phyloP scores from a whole-genome alignment of 2,113 vertebrate genomes.

The Toxotes chatareus region DNA sequence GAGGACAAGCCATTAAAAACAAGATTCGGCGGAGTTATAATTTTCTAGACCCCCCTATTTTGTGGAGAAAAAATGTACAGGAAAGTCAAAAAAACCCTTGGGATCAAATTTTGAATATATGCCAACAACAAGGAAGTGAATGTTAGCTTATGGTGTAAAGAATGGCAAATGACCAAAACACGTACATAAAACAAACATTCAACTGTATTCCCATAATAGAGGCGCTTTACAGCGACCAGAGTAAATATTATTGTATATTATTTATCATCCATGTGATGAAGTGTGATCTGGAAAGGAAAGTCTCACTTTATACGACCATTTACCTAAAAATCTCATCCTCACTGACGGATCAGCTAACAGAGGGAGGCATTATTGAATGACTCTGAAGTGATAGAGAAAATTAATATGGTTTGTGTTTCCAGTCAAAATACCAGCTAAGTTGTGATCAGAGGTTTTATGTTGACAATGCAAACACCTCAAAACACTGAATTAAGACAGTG shows the following conservation, averaged over 20 bases:
- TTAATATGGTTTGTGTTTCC: constrained; percentile 39
- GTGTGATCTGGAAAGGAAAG: constrained; percentile 76
- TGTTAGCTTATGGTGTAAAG: constrained; percentile 80
- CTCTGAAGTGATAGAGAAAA: constrained; percentile 33
- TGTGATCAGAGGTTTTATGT: constrained; percentile 47
- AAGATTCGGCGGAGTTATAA: constrained; percentile 76
- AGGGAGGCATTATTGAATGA: constrained; percentile 50
- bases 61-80: constrained; percentile 57
- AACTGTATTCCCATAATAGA: constrained; percentile 75
- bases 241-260: constrained; percentile 81
- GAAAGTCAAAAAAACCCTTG: constrained; percentile 71
- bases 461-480: constrained; percentile 40
- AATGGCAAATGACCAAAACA: constrained; percentile 83
- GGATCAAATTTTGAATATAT: constrained; percentile 73
- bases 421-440: constrained; percentile 33
- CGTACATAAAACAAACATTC: constrained; percentile 81
- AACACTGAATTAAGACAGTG: constrained; percentile 8
- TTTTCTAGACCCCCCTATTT: constrained; percentile 75
- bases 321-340: constrained; percentile 59
- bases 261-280: constrained; percentile 81
- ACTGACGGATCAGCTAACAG: constrained; percentile 50
- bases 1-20: constrained; percentile 79
- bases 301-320: constrained; percentile 67
- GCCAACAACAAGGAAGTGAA: constrained; percentile 86
- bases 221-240: constrained; percentile 66